Base-by-base conservation (phyloP, 2,888 invertebrate species). In the Cistogaster globosa region DNA sequence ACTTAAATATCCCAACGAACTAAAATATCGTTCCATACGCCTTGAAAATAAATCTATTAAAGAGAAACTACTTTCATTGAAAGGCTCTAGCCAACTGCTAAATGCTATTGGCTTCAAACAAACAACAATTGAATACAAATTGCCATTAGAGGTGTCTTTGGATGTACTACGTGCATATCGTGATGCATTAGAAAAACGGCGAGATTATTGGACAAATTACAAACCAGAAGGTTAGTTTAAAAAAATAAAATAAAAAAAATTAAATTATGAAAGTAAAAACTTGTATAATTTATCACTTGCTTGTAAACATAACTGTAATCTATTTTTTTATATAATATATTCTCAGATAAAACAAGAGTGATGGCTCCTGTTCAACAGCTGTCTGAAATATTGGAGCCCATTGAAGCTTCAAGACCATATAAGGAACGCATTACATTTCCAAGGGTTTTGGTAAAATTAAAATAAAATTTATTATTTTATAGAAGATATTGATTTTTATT, bases 361-460 rank as follows among this genome's bases (percentile, higher is more conserved):
- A 76, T 76, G 48, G 55, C 65, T 18, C 42, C 51, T 36, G 58
- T 57, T 42, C 62, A 51, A 32, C 58, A 74, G 1, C 36, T 51
- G 16, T 75, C 77, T 20, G 63, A 55, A 32, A 32, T 55, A 38
- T 36, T 72, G 6, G 75, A 88, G 82, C 89, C 88, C 18, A 88
- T 90, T 38, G 87, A 88, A 22, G 89, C 90, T 22, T 88, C 89
- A 12, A 89, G 88, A 80, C 88, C 91, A 26, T 93, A 91, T 84
- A 87, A 86, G 3, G 89, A 91, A 63, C 90, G 92, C 55, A 92
- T 93, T 9, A 87, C 87, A 11, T 93, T 93, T 65, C 89, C 92
- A n/a, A 91, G 93, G 80, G 89, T 94, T 55, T 89, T 94, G 93
- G 94, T 94, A 91, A 87, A 87, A 78, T 22, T 8, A 32, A 65